Conservation (phyloP, 2,113 vertebrate species). For the Campylomormyrus tamandua region DNA sequence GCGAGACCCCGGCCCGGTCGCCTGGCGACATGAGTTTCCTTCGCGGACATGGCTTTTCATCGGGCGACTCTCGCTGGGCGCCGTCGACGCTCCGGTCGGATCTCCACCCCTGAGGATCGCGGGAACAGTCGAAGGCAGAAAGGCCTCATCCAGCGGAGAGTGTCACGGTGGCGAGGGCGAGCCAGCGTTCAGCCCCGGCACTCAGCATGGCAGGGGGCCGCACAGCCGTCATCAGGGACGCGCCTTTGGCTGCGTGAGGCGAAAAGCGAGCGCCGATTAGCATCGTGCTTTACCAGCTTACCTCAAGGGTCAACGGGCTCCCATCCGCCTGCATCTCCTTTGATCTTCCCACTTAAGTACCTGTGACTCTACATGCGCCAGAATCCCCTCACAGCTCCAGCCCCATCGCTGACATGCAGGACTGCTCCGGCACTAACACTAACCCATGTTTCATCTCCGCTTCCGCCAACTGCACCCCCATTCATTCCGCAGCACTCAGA, state of each 20-base stretch:
- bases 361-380: not conserved
- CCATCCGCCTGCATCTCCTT: not conserved
- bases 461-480: not conserved
- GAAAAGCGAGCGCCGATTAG: not conserved
- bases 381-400: not conserved
- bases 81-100: slow-evolving; percentile 64
- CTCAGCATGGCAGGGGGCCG: slow-evolving; percentile 59
- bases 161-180: slow-evolving; percentile 45
- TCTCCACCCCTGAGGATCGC: slow-evolving; percentile 89
- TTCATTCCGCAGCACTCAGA: not conserved
- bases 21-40: slow-evolving; percentile 24
- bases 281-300: not conserved
- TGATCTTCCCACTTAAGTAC: not conserved
- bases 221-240: slow-evolving; percentile 79
- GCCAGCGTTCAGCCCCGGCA: slow-evolving; percentile 46
- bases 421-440: not conserved
- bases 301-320: not conserved
- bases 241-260: slow-evolving; percentile 80
- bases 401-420: not conserved
- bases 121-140: slow-evolving; percentile 73
- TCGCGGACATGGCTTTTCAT: slow-evolving; percentile 80
- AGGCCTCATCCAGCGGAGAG: slow-evolving; percentile 86
- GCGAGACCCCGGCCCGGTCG: slow-evolving; percentile 53
- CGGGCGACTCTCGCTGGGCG: slow-evolving; percentile 51
- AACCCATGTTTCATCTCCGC: not conserved